Evolutionary conservation across 2,888 invertebrate species (phyloP).

Genomic region (Polydrusus tereticollis): DNA sequence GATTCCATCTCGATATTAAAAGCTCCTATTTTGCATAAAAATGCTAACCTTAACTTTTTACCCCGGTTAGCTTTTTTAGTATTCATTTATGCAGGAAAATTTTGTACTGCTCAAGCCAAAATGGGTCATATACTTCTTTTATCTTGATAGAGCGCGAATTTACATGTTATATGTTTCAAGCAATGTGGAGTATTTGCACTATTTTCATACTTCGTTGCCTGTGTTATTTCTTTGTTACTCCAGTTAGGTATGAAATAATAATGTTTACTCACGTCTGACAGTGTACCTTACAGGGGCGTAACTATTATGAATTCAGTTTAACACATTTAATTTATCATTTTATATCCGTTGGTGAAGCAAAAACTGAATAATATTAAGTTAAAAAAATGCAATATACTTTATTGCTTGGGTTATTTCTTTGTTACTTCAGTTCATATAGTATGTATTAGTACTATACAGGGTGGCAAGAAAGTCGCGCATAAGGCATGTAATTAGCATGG

Average conservation of each 20-base stretch:
- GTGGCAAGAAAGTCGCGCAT: no score
- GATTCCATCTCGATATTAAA: not conserved
- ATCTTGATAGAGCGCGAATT: not conserved
- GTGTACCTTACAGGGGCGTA: no score
- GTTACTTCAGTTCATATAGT: no score
- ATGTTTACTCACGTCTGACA: not conserved
- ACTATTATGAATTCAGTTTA: no score
- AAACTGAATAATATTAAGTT: no score
- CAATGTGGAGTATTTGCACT: not conserved
- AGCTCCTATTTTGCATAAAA: constrained; percentile 1
- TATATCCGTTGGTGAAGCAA: no score
- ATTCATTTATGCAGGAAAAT: constrained; percentile 9
- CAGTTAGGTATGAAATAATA: not conserved
- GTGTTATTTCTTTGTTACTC: not conserved
- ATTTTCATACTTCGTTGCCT: not conserved
- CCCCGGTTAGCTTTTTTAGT: not conserved
- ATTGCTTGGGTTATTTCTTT: no score
- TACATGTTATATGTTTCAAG: not conserved
- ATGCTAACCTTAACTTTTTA: not conserved
- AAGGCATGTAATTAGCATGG: no score
- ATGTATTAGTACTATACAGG: no score
- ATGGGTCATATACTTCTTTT: not conserved
- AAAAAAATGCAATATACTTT: no score
- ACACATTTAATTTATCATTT: no score
- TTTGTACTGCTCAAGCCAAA: not conserved